A percentile compares a stretch with the other conserved stretches of the same genome.
These are phyloP conservation scores for Platycheirus rosarum DNA, from an alignment of 2,888 invertebrate genomes.

Conservation along the genomic window DNA sequence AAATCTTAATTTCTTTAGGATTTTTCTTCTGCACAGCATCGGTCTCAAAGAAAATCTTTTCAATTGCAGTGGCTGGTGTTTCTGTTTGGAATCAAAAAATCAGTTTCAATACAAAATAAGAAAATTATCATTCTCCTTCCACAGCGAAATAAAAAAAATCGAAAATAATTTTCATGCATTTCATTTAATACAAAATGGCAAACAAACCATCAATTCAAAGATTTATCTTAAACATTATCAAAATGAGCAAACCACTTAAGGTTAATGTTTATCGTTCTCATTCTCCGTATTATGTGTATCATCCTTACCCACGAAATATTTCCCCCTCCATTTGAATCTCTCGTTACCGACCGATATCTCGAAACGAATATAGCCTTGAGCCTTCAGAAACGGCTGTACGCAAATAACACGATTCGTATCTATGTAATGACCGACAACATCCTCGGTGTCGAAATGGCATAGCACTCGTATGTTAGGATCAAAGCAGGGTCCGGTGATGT, in stretches of 20 bases:
- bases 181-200: neutral
- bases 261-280: neutral
- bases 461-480: slow-evolving; percentile 88
- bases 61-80: slow-evolving; percentile 93
- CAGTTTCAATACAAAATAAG: slow-evolving; percentile 9
- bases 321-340: slow-evolving; percentile 94
- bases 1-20: slow-evolving; percentile 89
- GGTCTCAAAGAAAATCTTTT: slow-evolving; percentile 91
- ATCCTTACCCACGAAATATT: slow-evolving; percentile 93
- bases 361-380: slow-evolving; percentile 94
- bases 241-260: neutral
- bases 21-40: slow-evolving; percentile 88
- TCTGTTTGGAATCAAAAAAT: slow-evolving; percentile 83
- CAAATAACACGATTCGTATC: slow-evolving; percentile 93
- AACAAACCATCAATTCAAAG: neutral
- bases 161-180: neutral
- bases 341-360: slow-evolving; percentile 92
- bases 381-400: slow-evolving; percentile 92
- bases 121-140: too few species aligned
- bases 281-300: too few species aligned
- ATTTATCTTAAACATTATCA: neutral
- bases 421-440: slow-evolving; percentile 90
- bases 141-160: too few species aligned
- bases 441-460: slow-evolving; percentile 92
- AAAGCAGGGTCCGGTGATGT: slow-evolving; percentile 98